Conservation (phyloP, 2,113 vertebrate species). For the Paracanthobrama guichenoti region DNA sequence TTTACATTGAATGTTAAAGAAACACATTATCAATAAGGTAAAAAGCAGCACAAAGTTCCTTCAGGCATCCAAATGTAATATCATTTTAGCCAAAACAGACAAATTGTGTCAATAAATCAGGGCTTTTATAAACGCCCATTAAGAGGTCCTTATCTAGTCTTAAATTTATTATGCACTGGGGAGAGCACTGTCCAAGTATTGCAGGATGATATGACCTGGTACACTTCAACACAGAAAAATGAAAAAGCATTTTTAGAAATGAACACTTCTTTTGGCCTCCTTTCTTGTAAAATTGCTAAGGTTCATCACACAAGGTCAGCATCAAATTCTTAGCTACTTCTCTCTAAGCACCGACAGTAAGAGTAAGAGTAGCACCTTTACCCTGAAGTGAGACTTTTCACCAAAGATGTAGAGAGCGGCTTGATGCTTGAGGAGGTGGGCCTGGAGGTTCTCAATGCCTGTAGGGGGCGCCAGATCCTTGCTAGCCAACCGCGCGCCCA, state of each 20-base stretch:
- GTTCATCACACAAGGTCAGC: background rate
- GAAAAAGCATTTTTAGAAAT: background rate
- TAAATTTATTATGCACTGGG: conserved; percentile 21
- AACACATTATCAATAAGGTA: background rate
- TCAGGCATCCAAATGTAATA: conserved; percentile 39
- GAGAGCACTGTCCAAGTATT: conserved; percentile 24
- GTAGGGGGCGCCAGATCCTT: conserved; percentile 86
- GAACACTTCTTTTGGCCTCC: conserved; percentile 9
- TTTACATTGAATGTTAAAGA: background rate
- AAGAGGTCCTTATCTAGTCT: conserved; percentile 20
- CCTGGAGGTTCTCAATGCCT: conserved; percentile 83
- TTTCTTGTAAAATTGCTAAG: background rate
- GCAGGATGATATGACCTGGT: conserved; percentile 9
- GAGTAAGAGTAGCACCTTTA: conserved; percentile 66
- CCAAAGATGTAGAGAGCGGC: conserved; percentile 95
- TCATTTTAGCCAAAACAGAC: background rate
- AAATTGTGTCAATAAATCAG: conserved; percentile 40
- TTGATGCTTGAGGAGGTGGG: conserved; percentile 89
- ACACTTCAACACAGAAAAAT: background rate
- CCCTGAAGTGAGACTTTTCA: conserved; percentile 95
- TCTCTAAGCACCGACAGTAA: background rate
- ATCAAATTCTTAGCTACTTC: background rate
- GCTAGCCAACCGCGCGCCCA: conserved; percentile 86
- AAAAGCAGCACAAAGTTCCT: background rate
- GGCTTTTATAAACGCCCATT: conserved; percentile 25